Base-by-base conservation (phyloP, 2,888 invertebrate genomes). In the Agrotis ipsilon region DNA sequence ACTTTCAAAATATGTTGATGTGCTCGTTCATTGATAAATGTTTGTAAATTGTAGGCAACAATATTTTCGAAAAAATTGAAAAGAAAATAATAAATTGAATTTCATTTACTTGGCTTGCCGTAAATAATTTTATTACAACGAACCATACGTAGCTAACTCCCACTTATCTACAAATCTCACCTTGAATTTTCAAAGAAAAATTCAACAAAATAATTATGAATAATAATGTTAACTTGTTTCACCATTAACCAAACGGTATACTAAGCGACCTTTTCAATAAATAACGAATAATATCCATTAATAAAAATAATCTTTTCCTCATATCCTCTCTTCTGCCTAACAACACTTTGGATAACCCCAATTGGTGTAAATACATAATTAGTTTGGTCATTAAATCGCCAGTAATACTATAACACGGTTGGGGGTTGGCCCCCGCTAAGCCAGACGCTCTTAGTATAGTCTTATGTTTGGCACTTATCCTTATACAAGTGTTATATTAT, bases 301-400 rank as follows among this genome's bases (percentile, higher is more conserved):
- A 55, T 14, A 5, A 21, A 24, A 46, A 45, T 0, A 13, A 5
- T 3, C 4, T 19, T 27, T 52, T 48, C 11, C 13, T 16, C 6
- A 0, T 19, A 27, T 18, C 4, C 2, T 0, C 27, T 61, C 48
- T 16, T 16, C 43, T 45, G 32, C 18, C 16, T 65, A 39, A 74
- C 64, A 66, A 49, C 68, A 71, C 52, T 70, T 67, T 75, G 60
- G 52, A 27, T 59, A 78, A 66, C 75, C 74, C 67, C 84, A 87
- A 86, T 87, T 84, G 81, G 67, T 75, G 74, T 68, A 43, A 51
- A 84, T 78, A 82, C 75, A 78, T 82, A 84, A 87, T 87, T 84
- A 86, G 74, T 67, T 27, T 66, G 57, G 73, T 86, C 81, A 86
- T 88, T 87, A 87, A 87, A 84, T 84, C 87, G 80, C 81, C 79